Base-by-base conservation (phyloP, 2,797 vertebrate genomes). In the Spinus pinus region DNA sequence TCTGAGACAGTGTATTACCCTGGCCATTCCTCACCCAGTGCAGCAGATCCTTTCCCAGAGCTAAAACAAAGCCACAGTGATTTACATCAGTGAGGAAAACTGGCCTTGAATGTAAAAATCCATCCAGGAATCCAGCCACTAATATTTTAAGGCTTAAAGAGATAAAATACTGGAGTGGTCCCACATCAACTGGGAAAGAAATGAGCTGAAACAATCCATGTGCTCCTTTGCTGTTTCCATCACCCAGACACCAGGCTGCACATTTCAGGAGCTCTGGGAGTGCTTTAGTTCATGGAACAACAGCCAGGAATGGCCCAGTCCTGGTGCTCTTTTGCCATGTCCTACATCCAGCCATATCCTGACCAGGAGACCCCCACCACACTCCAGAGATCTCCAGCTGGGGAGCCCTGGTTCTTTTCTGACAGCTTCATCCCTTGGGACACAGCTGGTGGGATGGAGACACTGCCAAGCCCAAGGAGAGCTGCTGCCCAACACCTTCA, bases 121-220 rank as follows among this genome's bases (percentile, higher is more conserved):
- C 66, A 25, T 54, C 56, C 66, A 91, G 74, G 56, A 97, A 82
- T 64, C 80, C 83, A 94, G 88, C 70, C 80, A 33, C 62, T 88
- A 88, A 53, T 67, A 64, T 47, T 94, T 91, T 61, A 73, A 84
- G 28, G 42, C 49, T 71, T 81, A 67, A 82, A 66, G 35, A 72
- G 80, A 88, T 64, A 79, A 94, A 96, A 83, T 17, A 28, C 54
- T 88, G 79, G 90, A 93, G 75, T 2, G 0, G 65, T 54, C 57
- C 25, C 1, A 4, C 57, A 62, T 39, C 4, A 2, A 44, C 35
- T 58, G 66, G 56, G 73, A 81, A 91, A 79, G 41, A 72, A 83
- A 42, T n/a, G 46, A 88, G 62, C 85, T 64, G 46, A 74, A 86
- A 60, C 11, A 78, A 60, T 49, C 66, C 67, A 47, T 14, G 49